Percentiles rank a stretch among this genome's conserved stretches.
These are phyloP conservation scores for Synergus itoensis DNA, from an alignment of 2,888 invertebrate species.

Conservation along the genomic window DNA sequence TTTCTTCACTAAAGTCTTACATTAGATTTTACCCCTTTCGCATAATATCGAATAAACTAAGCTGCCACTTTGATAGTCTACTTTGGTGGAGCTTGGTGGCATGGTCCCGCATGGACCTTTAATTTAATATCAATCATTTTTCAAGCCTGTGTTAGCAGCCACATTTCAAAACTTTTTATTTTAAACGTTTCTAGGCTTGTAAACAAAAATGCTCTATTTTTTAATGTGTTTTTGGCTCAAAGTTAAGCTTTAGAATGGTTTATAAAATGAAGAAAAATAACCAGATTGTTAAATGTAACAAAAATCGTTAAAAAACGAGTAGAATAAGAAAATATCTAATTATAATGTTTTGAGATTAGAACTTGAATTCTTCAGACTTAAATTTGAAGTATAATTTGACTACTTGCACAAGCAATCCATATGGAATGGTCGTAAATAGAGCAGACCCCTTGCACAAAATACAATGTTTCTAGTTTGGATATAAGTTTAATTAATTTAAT, in stretches of 20 bases:
- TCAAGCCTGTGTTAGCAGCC: not conserved
- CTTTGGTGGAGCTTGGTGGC: conserved; percentile 66
- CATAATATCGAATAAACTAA: conserved; percentile 26
- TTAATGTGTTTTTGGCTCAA: too few relatives aligned
- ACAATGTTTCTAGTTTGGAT: conserved; percentile 43
- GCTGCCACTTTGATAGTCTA: not conserved
- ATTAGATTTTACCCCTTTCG: conserved; percentile 41
- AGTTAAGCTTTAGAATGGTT: too few relatives aligned
- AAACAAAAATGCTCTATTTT: too few relatives aligned
- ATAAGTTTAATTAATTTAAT: not conserved
- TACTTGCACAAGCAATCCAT: conserved; percentile 44
- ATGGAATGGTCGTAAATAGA: conserved; percentile 58
- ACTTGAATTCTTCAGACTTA: not conserved
- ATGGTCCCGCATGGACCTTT: conserved; percentile 69
- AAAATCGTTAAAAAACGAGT: too few relatives aligned
- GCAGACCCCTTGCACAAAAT: conserved; percentile 52
- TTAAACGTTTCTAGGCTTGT: too few relatives aligned
- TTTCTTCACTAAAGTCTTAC: conserved; percentile 56
- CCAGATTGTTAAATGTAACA: too few relatives aligned
- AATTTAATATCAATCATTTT: conserved; percentile 50
- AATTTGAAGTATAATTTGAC: conserved; percentile 23
- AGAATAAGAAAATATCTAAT: too few relatives aligned
- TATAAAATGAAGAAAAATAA: too few relatives aligned
- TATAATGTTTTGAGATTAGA: too few relatives aligned
- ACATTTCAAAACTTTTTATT: not conserved